Evolutionary conservation across 1,140 invertebrate species (phyloP), one percentile per base, ranked within the genome.

Genomic region (Eriocheir sinensis): DNA sequence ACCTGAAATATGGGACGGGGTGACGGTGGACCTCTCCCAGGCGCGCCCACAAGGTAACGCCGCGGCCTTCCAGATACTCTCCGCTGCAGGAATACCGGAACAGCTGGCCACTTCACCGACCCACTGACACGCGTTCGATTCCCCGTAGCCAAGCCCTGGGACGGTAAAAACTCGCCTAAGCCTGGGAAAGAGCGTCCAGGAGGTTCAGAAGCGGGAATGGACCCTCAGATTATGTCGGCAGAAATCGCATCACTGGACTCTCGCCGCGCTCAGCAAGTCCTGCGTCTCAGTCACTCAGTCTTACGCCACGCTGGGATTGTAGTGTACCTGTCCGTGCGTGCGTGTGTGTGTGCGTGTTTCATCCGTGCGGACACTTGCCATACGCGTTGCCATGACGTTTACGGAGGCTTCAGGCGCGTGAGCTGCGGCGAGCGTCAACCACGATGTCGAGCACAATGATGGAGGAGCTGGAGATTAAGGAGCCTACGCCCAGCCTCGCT

Each of bases 381-480:
- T n/a, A 27, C 60, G 21, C 60, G 21, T 72, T n/a, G 60, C 60
- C 60, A 72, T 72, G 60, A 72, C 60, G 60, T 72, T 72, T 72
- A 72, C 60, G 27, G 60, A 72, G 60, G 21, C 27, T 21, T 27
- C 60, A 12, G 60, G 60, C 21, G 27, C 60, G 27, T 72, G 60
- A 72, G 60, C 15, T 40, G 27, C 40, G 12, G 30, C 40, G 6
- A n/a, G 44, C 38, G 38, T 32, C 12, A 30, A 12, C 21, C 83
- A 32, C 36, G 85, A 90, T 91, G 91, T 85, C 95, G 8, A 89
- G 48, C 60, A 89, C 38, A 34, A 89, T 94, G 40, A 89, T 95
- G 88, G 95, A 95, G 44, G 95, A 95, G 34, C 81, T 95, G 60
- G 95, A 95, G 40, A 90, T 95, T 9, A 95, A 95, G 91, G 95